These are phyloP conservation scores for Samia ricini DNA, from an alignment of 1,140 invertebrate genomes.

Conservation along the genomic window DNA sequence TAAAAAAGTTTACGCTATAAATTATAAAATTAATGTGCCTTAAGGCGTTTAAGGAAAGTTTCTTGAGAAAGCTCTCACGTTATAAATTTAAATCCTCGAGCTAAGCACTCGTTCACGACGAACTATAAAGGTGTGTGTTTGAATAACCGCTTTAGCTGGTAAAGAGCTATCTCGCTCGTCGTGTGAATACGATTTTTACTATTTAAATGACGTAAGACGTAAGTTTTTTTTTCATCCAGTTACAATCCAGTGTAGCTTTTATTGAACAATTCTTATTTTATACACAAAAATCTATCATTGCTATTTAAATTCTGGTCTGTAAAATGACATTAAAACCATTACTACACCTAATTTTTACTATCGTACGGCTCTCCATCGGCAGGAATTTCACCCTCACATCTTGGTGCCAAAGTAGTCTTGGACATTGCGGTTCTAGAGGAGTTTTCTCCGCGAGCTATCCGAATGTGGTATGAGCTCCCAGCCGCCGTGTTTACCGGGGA, in stretches of 20 bases:
- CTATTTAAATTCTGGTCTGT: too few species aligned
- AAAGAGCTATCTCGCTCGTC: neutral
- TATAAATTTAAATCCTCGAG: neutral
- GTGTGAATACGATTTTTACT: neutral
- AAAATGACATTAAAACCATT: too few species aligned
- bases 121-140: neutral
- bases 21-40: neutral
- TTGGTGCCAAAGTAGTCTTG: too few species aligned
- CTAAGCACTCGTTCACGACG: neutral
- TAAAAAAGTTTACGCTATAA: neutral
- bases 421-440: too few species aligned
- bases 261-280: too few species aligned
- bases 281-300: too few species aligned
- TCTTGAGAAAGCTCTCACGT: neutral
- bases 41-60: neutral
- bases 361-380: too few species aligned
- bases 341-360: too few species aligned
- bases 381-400: too few species aligned
- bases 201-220: neutral
- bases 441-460: too few species aligned
- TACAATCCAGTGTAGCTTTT: neutral
- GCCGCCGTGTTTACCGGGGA: too few species aligned
- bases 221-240: neutral
- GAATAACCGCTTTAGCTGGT: neutral
- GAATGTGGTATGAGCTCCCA: too few species aligned